Evolutionary conservation across 2,113 vertebrate genomes (phyloP), one percentile per base, ranked within the genome.

Genomic region (Acinonyx jubatus): DNA sequence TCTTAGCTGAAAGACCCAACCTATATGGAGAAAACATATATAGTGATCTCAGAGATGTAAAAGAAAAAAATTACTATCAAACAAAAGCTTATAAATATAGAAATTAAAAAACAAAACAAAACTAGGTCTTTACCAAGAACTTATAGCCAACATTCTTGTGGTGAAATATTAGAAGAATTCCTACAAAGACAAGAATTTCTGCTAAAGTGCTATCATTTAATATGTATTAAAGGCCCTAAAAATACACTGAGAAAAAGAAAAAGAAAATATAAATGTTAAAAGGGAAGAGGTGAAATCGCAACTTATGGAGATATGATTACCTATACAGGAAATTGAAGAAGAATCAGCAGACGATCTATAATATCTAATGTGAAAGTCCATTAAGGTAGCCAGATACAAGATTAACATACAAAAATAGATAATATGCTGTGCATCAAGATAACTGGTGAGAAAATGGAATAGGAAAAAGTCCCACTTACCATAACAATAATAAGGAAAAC

Each of bases 141-240:
- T 1, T 81, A 52, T 57, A 88, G 25, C 7, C 33, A 93, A 86
- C 7, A 76, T 91, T 85, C 38, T 85, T 78, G 33, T 63, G 65
- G 38, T 41, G 29, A 97, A 94, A 89, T 85, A 29, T 9, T 45
- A 82, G 65, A 81, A 91, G 71, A 89, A 91, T 85, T 97, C 45
- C 45, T 84, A 91, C 23, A 66, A 76, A 95, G 41, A 68, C 23
- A 81, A 81, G 57, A 29, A 85, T 94, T 94, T 94, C 45, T 91
- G 48, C 1, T 50, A 63, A 91, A 48, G 11, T 66, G 69, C 6
- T 74, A n/a, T 63, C 38, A 83, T 90, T 87, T n/a, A 88, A 15
- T 63, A 76, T 55, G n/a, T 94, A 84, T 29, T 68, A 29, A 94
- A 92, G 31, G 33, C 38, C 19, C 38, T 80, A 27, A 89, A 94